These are phyloP conservation scores for Chaetophractus vellerosus DNA, from an alignment of 2,797 vertebrate species.

Conservation along the genomic window DNA sequence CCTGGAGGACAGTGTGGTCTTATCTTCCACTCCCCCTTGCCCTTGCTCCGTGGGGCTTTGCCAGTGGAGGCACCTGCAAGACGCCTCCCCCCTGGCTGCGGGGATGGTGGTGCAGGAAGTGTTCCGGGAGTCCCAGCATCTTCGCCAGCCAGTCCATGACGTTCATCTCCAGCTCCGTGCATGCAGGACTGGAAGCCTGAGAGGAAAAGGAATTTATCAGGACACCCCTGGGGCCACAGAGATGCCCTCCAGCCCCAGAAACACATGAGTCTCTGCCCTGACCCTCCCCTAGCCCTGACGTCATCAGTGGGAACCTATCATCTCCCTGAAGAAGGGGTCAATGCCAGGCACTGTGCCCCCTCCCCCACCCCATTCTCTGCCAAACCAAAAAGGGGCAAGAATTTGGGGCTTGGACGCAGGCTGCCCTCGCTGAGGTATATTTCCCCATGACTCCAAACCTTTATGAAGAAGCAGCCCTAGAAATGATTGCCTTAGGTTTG, in stretches of 20 bases:
- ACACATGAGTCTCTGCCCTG: neutral
- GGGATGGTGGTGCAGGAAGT: conserved; percentile 95
- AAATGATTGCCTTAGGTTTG: conserved; percentile 21
- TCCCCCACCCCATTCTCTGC: neutral
- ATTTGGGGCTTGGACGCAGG: neutral
- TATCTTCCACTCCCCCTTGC: neutral
- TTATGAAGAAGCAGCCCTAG: neutral
- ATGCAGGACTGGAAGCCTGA: conserved; percentile 97
- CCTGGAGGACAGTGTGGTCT: neutral
- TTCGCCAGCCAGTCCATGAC: conserved; percentile 98
- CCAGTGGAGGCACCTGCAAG: conserved; percentile 92
- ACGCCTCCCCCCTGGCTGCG: conserved; percentile 95
- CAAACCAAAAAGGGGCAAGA: conserved; percentile 9
- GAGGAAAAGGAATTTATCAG: neutral
- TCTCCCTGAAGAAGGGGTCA: neutral
- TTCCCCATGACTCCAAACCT: neutral
- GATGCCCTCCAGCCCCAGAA: neutral
- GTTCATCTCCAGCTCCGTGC: conserved; percentile 97
- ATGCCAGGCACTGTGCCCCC: neutral
- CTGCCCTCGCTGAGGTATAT: neutral
- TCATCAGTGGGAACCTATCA: neutral
- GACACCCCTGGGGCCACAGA: neutral
- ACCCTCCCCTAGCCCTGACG: rapidly evolving
- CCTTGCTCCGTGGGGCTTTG: neutral
- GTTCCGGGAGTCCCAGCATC: conserved; percentile 96